Conservation (phyloP, 2,797 vertebrate species). For the Oreochromis mossambicus region DNA sequence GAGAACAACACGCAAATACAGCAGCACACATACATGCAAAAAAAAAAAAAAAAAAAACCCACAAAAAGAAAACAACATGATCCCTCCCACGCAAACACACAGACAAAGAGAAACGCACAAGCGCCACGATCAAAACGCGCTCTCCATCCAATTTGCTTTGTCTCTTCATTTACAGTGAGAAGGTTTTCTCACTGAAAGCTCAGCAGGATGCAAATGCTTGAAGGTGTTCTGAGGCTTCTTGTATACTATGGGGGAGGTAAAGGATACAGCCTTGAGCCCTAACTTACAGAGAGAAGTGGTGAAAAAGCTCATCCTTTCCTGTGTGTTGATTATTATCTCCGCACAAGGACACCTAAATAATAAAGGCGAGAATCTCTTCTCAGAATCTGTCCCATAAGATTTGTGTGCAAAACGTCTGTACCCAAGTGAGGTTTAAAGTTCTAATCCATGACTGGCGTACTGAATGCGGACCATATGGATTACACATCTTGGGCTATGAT, state of each 20-base stretch:
- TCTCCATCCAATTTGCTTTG: conserved; percentile 3
- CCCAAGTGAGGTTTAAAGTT: conserved; percentile 3
- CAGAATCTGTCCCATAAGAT: not conserved
- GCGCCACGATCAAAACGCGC: conserved; percentile 5
- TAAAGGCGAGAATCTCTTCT: not conserved
- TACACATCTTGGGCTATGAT: not conserved
- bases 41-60: not conserved
- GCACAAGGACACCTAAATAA: too few species aligned
- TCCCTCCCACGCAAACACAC: conserved; percentile 16
- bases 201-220: conserved; percentile 5
- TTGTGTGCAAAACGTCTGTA: not conserved
- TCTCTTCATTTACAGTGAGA: conserved; percentile 11
- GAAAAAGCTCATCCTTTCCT: not conserved
- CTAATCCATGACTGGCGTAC: not conserved
- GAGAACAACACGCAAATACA: conserved; percentile 17
- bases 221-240: not conserved
- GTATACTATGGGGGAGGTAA: conserved; percentile 4
- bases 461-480: conserved; percentile 10
- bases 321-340: not conserved
- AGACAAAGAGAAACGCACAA: conserved; percentile 1
- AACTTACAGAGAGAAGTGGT: conserved; percentile 1
- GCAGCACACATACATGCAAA: not conserved
- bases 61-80: conserved; percentile 4
- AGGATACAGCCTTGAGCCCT: conserved; percentile 2
- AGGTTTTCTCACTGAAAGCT: conserved; percentile 22